A percentile compares a stretch with the other conserved stretches of the same genome.
Conservation (phyloP, 2,888 invertebrate species). For the Brachynemurus nebulosus region DNA sequence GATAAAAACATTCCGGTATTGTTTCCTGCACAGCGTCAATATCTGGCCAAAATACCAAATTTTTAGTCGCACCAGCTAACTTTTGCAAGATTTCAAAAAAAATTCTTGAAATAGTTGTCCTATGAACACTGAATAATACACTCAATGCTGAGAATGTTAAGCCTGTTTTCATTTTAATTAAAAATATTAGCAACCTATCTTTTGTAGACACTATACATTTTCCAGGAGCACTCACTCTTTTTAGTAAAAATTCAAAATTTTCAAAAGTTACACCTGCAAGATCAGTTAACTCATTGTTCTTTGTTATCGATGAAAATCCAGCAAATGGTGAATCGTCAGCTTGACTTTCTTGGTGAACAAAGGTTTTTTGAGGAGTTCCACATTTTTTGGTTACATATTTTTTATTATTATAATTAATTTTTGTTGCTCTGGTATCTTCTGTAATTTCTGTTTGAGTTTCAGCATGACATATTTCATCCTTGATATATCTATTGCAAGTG, state of each 20-base stretch:
- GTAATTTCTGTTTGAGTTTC: conserved; percentile 13
- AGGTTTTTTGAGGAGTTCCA: conserved; percentile 9
- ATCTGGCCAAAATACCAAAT: conserved; percentile 12
- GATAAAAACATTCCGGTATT: no score
- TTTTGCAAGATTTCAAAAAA: conserved; percentile 12
- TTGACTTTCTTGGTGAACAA: conserved; percentile 9
- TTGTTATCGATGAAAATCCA: conserved; percentile 14
- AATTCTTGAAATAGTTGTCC: conserved; percentile 16
- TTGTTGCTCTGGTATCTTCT: conserved; percentile 5
- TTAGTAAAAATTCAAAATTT: conserved; percentile 16
- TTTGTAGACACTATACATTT: conserved; percentile 1
- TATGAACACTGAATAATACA: conserved; percentile 15
- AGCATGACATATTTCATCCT: conserved; percentile 10
- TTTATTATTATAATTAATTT: conserved; percentile 6
- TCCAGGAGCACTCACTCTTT: conserved; percentile 9
- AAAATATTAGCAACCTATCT: conserved; percentile 13
- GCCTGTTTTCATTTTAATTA: no score
- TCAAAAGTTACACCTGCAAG: conserved; percentile 15
- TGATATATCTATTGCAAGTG: conserved; percentile 13
- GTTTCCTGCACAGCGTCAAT: conserved; percentile 7
- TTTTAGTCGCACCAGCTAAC: conserved; percentile 11
- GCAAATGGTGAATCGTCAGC: conserved; percentile 8
- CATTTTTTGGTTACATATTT: conserved; percentile 10
- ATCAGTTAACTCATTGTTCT: conserved; percentile 13
- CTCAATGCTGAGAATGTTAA: conserved; percentile 14